A percentile compares a stretch with the other conserved stretches of the same genome.
phyloP scores from a whole-genome alignment of 2,797 vertebrate genomes.

The Chelmon rostratus region DNA sequence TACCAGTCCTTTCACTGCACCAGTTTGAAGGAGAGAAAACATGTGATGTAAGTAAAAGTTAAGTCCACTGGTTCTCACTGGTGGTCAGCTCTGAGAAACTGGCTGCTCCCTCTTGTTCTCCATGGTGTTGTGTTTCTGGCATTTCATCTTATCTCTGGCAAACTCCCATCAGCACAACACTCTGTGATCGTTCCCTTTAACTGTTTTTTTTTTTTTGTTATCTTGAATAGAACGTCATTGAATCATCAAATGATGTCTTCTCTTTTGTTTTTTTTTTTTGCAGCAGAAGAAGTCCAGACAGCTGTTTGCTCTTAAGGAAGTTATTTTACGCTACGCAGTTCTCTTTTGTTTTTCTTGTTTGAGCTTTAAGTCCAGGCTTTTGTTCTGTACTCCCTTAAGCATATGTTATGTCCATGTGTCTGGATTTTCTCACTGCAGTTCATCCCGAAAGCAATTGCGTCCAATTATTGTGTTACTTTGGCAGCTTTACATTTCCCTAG shows the following conservation, averaged over 20 bases:
- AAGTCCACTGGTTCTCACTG: constrained; percentile 11
- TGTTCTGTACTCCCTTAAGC: background rate
- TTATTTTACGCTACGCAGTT: background rate
- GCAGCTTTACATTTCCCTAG: background rate
- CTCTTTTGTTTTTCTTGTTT: background rate
- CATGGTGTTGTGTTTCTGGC: constrained; percentile 26
- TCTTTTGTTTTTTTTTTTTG: constrained; percentile 1
- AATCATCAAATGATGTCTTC: background rate
- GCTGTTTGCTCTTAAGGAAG: background rate
- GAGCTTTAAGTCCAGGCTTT: constrained; percentile 6
- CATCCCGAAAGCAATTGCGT: background rate
- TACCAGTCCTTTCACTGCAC: background rate
- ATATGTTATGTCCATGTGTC: background rate
- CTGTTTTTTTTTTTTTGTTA: constrained; percentile 25
- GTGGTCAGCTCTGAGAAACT: constrained; percentile 1
- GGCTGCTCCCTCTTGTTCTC: constrained; percentile 8
- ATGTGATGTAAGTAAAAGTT: background rate
- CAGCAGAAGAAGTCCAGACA: background rate
- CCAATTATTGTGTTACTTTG: background rate
- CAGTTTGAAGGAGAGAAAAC: background rate
- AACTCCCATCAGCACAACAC: constrained; percentile 32
- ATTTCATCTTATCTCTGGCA: constrained; percentile 57
- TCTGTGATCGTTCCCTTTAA: constrained; percentile 21
- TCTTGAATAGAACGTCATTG: constrained; percentile 14
- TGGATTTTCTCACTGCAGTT: constrained; percentile 11